Evolutionary conservation across 2,113 vertebrate species (phyloP), one percentile per base, ranked within the genome.

Genomic region (Charadrius vociferus): DNA sequence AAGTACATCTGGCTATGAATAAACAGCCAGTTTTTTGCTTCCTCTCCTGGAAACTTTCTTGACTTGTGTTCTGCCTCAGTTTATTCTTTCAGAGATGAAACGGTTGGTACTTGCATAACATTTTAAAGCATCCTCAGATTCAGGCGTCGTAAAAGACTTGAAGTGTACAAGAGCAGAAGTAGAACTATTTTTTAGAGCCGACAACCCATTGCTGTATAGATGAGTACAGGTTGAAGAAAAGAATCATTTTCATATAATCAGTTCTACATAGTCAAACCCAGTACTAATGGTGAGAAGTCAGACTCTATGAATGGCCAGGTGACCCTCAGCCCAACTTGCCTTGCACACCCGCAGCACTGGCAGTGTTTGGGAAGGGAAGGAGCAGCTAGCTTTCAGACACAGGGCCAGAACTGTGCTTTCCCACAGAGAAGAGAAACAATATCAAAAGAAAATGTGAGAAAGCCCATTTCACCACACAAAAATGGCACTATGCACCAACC

Each of bases 11-110:
- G 81, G 61, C 53, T 65, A 29, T 56, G 81, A 93, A 95, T 95
- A 95, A 97, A 97, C 94, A 97, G 78, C 19, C 63, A 82, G 53
- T 2, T 85, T 95, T 91, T 80, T 77, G 70, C 84, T 97, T 96
- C 95, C 94, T 95, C 74, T 94, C 53, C 78, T 95, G 94, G 93
- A 96, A 95, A 80, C 81, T 80, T 93, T 82, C 86, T 87, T 70
- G 91, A 84, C 37, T 86, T 86, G 55, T 81, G 32, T 67, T 87
- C 63, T 63, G 8, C 68, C 65, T 85, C 61, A 75, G 66, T 93
- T 89, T 95, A 94, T 89, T 68, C 83, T 87, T 73, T 68, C 39
- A 32, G 86, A 91, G 63, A 55, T 43, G 74, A 90, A 93, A 77
- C 0, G 14, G 36, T 84, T 63, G 43, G 62, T 78, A 65, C 34